Percentiles rank a stretch among this genome's conserved stretches.
These are phyloP conservation scores for Thereva unica DNA, from an alignment of 2,888 invertebrate species.

Conservation along the genomic window DNA sequence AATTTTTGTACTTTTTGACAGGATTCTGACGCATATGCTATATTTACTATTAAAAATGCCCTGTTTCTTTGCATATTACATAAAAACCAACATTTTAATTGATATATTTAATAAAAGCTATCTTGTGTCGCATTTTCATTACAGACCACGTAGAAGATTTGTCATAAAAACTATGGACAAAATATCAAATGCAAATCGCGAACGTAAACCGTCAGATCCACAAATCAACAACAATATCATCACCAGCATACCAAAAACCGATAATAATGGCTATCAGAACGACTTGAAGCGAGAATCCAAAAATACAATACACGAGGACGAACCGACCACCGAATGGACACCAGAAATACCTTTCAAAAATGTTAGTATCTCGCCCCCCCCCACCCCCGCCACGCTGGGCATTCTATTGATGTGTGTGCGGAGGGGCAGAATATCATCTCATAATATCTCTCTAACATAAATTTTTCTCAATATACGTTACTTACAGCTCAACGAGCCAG, in stretches of 20 bases:
- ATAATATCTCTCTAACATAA: constrained; percentile 12
- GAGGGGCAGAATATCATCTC: neutral
- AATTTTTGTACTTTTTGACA: no score
- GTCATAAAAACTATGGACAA: constrained; percentile 50
- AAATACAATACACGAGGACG: constrained; percentile 70
- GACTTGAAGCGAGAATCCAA: constrained; percentile 52
- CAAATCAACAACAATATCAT: constrained; percentile 36
- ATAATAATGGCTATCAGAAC: neutral
- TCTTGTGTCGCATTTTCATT: neutral
- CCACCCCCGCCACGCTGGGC: neutral
- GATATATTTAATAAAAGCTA: neutral
- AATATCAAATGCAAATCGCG: constrained; percentile 12
- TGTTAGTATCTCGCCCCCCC: constrained; percentile 60
- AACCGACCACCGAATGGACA: constrained; percentile 81
- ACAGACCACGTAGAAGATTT: constrained; percentile 54
- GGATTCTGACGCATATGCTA: no score
- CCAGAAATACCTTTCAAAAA: constrained; percentile 92
- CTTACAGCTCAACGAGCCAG: constrained; percentile 54
- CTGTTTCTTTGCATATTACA: no score
- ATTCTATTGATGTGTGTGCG: constrained; percentile 8
- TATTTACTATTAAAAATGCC: no score
- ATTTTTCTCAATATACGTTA: constrained; percentile 25
- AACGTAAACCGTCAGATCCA: constrained; percentile 27
- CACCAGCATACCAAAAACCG: constrained; percentile 1
- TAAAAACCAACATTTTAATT: neutral